Evolutionary conservation across 2,797 vertebrate genomes (phyloP).

Genomic region (Luscinia luscinia): DNA sequence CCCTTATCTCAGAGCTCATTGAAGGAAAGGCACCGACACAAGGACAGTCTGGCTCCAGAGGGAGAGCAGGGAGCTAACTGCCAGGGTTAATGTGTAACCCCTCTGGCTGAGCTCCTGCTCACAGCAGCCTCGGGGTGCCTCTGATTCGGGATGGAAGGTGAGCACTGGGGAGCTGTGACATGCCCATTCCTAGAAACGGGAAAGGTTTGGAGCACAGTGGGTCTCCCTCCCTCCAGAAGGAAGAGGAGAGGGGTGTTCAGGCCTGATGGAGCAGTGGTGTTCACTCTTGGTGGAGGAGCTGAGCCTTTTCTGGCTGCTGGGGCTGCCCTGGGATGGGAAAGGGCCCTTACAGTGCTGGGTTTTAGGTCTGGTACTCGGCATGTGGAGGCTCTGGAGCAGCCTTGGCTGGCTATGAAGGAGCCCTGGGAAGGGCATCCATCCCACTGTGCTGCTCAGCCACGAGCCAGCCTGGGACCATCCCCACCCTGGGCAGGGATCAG

Average conservation of each 20-base stretch:
- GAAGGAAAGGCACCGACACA: background rate
- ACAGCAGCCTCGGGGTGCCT: rapidly evolving
- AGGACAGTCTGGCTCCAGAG: conserved; percentile 25
- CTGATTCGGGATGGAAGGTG: rapidly evolving
- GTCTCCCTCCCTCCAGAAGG: background rate
- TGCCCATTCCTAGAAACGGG: background rate
- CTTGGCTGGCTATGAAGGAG: background rate
- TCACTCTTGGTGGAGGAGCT: background rate
- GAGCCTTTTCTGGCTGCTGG: background rate
- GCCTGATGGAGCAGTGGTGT: background rate
- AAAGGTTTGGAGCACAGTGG: background rate
- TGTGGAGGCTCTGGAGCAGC: background rate
- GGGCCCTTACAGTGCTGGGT: rapidly evolving
- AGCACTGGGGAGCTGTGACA: rapidly evolving
- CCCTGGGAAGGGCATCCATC: background rate
- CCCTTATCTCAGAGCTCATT: conserved; percentile 7
- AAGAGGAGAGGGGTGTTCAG: background rate
- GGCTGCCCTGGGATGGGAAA: background rate
- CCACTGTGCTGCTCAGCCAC: rapidly evolving
- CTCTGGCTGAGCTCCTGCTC: background rate
- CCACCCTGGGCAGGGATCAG: background rate
- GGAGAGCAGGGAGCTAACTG: background rate
- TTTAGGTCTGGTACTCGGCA: background rate
- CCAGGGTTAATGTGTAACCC: conserved; percentile 31
- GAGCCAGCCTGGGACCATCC: background rate